These are phyloP conservation scores for Eustalomyia histrio DNA, from an alignment of 2,888 invertebrate genomes.

Conservation along the genomic window DNA sequence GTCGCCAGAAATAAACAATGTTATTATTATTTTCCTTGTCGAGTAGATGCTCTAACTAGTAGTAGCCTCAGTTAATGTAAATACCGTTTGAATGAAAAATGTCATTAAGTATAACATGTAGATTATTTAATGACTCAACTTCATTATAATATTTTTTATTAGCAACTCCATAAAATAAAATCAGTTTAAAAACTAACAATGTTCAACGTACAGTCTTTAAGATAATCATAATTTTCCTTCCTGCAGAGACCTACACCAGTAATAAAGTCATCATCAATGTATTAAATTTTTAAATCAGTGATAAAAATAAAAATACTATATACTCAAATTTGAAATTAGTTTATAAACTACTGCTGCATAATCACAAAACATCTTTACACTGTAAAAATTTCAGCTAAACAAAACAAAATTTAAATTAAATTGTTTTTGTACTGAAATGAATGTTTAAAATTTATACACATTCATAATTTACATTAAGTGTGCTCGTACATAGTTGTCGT, in stretches of 20 bases:
- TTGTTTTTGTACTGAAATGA: too few relatives aligned
- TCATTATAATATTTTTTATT: not conserved
- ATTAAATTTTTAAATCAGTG: slow-evolving; percentile 30
- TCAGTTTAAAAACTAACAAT: not conserved
- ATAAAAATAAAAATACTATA: slow-evolving; percentile 1
- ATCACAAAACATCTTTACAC: not conserved
- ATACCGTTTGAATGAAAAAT: not conserved
- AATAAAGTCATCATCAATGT: slow-evolving; percentile 42
- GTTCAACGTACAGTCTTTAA: not conserved
- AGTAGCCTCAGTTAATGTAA: too few relatives aligned
- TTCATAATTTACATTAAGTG: too few relatives aligned
- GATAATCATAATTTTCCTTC: not conserved
- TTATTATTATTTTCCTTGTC: too few relatives aligned
- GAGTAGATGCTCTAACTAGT: too few relatives aligned
- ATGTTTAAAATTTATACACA: too few relatives aligned
- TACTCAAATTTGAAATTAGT: not conserved
- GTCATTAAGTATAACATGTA: not conserved
- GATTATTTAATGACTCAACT: slow-evolving; percentile 1
- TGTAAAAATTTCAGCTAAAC: not conserved
- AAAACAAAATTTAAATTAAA: too few relatives aligned
- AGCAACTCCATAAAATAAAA: not conserved
- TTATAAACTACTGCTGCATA: not conserved
- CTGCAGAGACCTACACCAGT: not conserved
- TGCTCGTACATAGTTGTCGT: too few relatives aligned
- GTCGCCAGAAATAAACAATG: not conserved